Evolutionary conservation across 2,113 vertebrate species (phyloP).

Genomic region (Psilopsiagon aurifrons): DNA sequence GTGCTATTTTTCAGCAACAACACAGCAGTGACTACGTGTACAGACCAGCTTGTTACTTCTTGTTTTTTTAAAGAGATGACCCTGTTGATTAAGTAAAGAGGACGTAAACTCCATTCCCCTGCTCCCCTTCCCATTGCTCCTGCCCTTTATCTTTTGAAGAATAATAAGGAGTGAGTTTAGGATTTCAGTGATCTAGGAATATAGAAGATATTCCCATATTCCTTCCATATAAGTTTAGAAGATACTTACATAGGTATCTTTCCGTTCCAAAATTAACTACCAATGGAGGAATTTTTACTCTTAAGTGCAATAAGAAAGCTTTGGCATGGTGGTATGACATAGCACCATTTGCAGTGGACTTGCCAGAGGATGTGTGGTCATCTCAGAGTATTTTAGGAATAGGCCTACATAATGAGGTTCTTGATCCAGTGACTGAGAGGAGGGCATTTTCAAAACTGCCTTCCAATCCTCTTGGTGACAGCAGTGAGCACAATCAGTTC

Average conservation of each 20-base stretch:
- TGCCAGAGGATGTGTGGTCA: not conserved
- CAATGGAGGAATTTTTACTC: not conserved
- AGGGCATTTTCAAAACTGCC: not conserved
- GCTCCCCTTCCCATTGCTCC: not conserved
- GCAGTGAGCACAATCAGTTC: not conserved
- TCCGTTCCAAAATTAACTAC: not conserved
- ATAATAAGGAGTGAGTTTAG: not conserved
- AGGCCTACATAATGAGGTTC: not conserved
- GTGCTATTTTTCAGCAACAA: not conserved
- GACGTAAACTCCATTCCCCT: not conserved
- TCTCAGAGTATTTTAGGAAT: not conserved
- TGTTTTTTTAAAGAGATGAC: not conserved
- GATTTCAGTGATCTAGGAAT: not conserved
- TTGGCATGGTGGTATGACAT: not conserved
- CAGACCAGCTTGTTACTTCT: not conserved
- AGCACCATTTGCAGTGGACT: not conserved
- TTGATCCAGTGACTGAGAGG: not conserved
- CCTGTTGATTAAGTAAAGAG: not conserved
- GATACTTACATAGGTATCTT: not conserved
- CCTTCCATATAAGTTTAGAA: not conserved
- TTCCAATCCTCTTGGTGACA: not conserved
- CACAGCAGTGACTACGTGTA: not conserved
- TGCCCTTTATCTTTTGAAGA: not conserved
- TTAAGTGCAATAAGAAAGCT: not conserved
- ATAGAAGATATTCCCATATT: not conserved